Base-by-base conservation (phyloP, 2,888 invertebrate genomes). In the Ernsta delagoae region DNA sequence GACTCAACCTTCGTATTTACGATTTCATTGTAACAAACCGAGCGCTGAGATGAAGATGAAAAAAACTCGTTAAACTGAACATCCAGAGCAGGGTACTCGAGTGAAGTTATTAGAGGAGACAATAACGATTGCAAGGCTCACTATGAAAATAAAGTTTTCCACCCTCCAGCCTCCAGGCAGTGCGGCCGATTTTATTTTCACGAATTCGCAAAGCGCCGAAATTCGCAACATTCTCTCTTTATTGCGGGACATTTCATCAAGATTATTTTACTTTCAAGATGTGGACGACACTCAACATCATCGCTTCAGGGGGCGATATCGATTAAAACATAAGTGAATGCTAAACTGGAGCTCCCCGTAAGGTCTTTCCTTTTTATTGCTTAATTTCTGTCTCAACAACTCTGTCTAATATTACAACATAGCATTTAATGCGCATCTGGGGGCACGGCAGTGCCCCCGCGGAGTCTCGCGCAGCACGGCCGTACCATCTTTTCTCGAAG, bases 161-260 rank as follows among this genome's bases (percentile, higher is more conserved):
- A 81, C 76, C n/a, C n/a, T n/a, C n/a, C n/a, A n/a, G n/a, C 81
- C 79, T 77, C 56, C 56, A 67, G 77, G 78, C 79, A 5, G 77
- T 74, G 71, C 76, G 78, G 83, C 81, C 80, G 80, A 79, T 83
- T 85, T 86, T 84, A 83, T 85, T 82, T 80, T 78, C 72, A 76
- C 75, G 79, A 76, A 77, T 78, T 75, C 76, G 78, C 72, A 75
- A 79, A 79, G 77, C 77, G 79, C 71, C 80, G 80, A 78, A 79
- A 80, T 78, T 79, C 72, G 73, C 79, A 81, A 82, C 83, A 78
- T 83, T 83, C 78, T 76, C 80, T 78, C 83, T 89, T 87, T 88
- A 88, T 84, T 83, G 85, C 82, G 74, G 78, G 84, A 85, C 85
- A 82, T 90, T 88, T 84, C 86, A 89, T 89, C 87, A 86, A 89